A percentile compares a stretch with the other conserved stretches of the same genome.
Conservation (phyloP, 2,888 invertebrate species). For the Pyrrhosoma nymphula region DNA sequence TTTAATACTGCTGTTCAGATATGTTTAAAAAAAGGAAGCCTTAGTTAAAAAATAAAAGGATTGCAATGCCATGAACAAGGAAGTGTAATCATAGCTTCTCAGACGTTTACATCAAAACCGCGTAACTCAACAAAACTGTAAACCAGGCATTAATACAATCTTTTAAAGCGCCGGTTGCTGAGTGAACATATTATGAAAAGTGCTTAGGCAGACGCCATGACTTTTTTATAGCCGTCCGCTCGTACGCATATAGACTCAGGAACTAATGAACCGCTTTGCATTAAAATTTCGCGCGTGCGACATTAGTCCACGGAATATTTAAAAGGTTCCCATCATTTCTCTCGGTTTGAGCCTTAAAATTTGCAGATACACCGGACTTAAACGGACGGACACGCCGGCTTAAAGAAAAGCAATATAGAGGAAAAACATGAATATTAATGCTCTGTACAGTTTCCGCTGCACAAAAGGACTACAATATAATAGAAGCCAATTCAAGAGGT, state of each 20-base stretch:
- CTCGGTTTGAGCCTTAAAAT: neutral
- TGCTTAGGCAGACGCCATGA: conserved; percentile 57
- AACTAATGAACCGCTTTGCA: conserved; percentile 61
- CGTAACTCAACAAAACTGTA: conserved; percentile 3
- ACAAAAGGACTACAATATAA: neutral
- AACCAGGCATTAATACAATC: conserved; percentile 43
- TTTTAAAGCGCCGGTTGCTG: conserved; percentile 28
- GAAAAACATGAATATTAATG: conserved; percentile 27
- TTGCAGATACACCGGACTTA: neutral
- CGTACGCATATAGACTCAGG: conserved; percentile 43
- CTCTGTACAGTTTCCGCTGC: neutral
- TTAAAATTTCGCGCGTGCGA: conserved; percentile 47
- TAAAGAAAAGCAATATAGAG: conserved; percentile 9
- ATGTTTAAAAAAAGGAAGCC: neutral
- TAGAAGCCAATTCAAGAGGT: neutral
- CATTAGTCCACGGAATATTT: conserved; percentile 38
- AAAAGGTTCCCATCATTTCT: neutral
- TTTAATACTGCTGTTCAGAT: neutral
- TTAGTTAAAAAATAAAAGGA: neutral
- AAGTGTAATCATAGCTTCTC: conserved; percentile 21
- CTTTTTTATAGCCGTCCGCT: conserved; percentile 52
- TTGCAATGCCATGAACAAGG: neutral
- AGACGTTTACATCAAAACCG: conserved; percentile 1
- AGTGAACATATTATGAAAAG: conserved; percentile 53
- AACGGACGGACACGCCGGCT: too few relatives aligned